Evolutionary conservation across 2,797 vertebrate species (phyloP).

Genomic region (Lacerta viridis): DNA sequence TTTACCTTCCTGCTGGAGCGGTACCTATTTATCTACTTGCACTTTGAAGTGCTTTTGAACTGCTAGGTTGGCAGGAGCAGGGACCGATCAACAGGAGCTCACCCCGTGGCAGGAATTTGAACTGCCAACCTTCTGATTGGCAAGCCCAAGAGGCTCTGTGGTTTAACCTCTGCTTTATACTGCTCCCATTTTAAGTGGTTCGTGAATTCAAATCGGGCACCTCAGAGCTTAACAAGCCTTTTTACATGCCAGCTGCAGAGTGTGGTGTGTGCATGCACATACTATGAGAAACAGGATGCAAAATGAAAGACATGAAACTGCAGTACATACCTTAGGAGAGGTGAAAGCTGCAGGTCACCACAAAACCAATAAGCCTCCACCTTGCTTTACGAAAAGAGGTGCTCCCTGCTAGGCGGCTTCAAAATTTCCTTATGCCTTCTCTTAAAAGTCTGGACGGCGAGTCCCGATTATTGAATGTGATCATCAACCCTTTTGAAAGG

Average conservation of each 20-base stretch:
- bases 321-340: neutral
- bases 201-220: neutral
- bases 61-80: too few relatives aligned
- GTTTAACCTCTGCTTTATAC: neutral
- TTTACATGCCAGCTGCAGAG: neutral
- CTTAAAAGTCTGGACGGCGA: neutral
- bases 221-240: neutral
- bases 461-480: neutral
- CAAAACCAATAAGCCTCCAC: neutral
- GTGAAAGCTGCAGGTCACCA: neutral
- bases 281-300: neutral
- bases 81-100: too few relatives aligned
- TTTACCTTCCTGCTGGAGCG: too few relatives aligned
- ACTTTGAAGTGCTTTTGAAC: too few relatives aligned
- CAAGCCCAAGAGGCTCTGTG: too few relatives aligned
- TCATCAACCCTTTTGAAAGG: neutral
- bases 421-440: neutral
- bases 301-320: neutral
- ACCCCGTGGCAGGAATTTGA: too few relatives aligned
- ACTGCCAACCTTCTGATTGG: too few relatives aligned
- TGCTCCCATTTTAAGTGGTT: neutral
- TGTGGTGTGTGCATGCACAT: neutral
- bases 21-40: too few relatives aligned
- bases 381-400: neutral
- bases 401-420: neutral